Base-by-base conservation (phyloP, 2,113 vertebrate species). In the Melanerpes formicivorus region DNA sequence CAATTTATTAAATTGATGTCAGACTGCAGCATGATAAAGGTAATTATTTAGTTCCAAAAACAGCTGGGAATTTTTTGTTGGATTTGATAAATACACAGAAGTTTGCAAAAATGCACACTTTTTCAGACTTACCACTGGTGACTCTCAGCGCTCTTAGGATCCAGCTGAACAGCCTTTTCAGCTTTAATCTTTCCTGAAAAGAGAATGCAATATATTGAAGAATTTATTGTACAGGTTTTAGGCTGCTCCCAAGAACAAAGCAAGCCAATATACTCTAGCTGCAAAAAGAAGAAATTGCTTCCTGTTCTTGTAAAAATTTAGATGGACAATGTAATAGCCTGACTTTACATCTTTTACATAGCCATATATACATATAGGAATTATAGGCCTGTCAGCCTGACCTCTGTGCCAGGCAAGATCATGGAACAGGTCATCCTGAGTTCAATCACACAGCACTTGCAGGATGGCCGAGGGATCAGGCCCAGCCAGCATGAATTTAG, bases 91-190 rank as follows among this genome's bases (percentile, higher is more conserved):
- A 88, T 26, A 66, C 5, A 74, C 6, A 14, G 8, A 90, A 64
- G 19, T 48, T 81, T 26, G 18, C 25, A 75, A 88, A 95, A 94
- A 72, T 37, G 29, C 12, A 62, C 16, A 16, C 8, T 59, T 76
- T 60, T 60, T 55, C 40, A 67, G 62, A 98, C 98, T 97, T 98
- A 99, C 99, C 99, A 99, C 90, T 98, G 98, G 95, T 99, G 99
- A 96, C 99, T 98, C 77, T 98, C 97, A 83, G 99, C 98, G 97
- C 98, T 99, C 52, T 32, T 87, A 5, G 98, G 98, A 87, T 99
- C 98, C 96, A 98, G 87, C 5, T 89, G 95, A 94, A 99, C 94
- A 25, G 98, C 99, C 93, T 98, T 98, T 94, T 98, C 98, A 78
- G 98, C 99, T 84, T 98, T 90, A 58, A 84, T 95, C 93, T 98